Conservation (phyloP, 2,113 vertebrate genomes). For the Steatornis caripensis region DNA sequence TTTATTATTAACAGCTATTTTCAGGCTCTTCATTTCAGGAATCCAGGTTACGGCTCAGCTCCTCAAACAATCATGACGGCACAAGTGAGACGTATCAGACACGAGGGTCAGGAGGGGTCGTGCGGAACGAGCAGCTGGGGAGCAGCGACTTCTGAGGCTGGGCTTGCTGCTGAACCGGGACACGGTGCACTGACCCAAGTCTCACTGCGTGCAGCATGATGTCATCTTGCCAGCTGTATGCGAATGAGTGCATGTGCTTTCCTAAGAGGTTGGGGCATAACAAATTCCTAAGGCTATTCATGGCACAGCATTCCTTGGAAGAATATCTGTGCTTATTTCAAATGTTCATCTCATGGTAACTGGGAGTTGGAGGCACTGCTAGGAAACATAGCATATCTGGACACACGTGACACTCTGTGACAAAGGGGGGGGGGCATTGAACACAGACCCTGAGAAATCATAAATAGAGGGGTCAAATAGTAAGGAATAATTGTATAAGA, state of each 20-base stretch:
- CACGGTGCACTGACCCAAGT: neutral
- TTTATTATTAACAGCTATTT: slow-evolving; percentile 9
- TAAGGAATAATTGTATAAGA: neutral
- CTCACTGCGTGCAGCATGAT: neutral
- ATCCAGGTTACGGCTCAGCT: neutral
- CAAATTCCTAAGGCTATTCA: neutral
- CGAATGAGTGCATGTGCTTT: neutral
- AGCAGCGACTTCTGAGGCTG: neutral
- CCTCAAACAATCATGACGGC: neutral
- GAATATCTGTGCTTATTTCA: neutral
- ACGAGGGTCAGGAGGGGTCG: neutral
- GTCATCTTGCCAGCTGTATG: neutral
- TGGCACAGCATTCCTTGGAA: neutral
- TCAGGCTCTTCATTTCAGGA: neutral
- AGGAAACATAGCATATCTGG: neutral
- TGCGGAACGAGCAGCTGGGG: neutral
- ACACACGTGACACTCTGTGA: neutral
- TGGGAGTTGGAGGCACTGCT: neutral
- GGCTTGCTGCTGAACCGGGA: neutral
- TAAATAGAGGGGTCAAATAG: neutral
- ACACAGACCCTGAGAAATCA: neutral
- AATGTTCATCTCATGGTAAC: neutral
- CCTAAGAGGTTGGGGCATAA: neutral
- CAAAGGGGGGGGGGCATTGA: neutral
- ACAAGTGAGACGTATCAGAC: neutral